These are phyloP conservation scores for Psephotus haematonotus DNA, from an alignment of 2,113 vertebrate species.

Conservation along the genomic window DNA sequence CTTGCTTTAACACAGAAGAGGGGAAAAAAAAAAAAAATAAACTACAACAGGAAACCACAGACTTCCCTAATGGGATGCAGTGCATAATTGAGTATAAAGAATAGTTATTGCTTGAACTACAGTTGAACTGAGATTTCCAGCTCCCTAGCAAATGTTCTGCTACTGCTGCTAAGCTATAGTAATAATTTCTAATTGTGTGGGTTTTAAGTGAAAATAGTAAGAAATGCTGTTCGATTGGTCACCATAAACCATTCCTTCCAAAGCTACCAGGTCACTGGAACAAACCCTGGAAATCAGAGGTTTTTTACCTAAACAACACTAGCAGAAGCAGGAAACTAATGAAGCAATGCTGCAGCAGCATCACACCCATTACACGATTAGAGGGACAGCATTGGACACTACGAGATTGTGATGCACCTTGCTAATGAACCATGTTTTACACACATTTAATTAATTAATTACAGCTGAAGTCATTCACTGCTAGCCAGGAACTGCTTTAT, in stretches of 20 bases:
- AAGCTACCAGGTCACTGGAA: neutral
- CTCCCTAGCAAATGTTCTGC: slow-evolving; percentile 63
- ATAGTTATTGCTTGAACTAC: slow-evolving; percentile 71
- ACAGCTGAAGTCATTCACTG: slow-evolving; percentile 48
- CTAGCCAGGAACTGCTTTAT: slow-evolving; percentile 60
- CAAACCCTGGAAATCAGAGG: slow-evolving; percentile 22
- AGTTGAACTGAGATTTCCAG: slow-evolving; percentile 72
- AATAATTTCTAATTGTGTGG: slow-evolving; percentile 68
- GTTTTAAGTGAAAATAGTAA: slow-evolving; percentile 62
- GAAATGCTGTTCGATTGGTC: slow-evolving; percentile 53
- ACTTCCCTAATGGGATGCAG: slow-evolving; percentile 69
- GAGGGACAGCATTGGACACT: slow-evolving; percentile 17
- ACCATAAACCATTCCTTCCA: neutral
- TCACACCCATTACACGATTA: slow-evolving; percentile 43
- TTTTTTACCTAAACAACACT: slow-evolving; percentile 8
- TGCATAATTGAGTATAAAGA: slow-evolving; percentile 73
- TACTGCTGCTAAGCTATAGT: slow-evolving; percentile 50
- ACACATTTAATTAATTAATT: slow-evolving; percentile 72
- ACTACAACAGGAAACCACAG: slow-evolving; percentile 63
- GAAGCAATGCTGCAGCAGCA: slow-evolving; percentile 38
- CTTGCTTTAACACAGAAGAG: neutral
- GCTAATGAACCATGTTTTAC: slow-evolving; percentile 69
- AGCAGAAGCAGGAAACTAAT: slow-evolving; percentile 51
- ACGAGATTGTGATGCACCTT: slow-evolving; percentile 52
- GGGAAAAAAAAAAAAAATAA: neutral